Base-by-base conservation (phyloP, 1,140 invertebrate genomes). In the Brachionus sp. region DNA sequence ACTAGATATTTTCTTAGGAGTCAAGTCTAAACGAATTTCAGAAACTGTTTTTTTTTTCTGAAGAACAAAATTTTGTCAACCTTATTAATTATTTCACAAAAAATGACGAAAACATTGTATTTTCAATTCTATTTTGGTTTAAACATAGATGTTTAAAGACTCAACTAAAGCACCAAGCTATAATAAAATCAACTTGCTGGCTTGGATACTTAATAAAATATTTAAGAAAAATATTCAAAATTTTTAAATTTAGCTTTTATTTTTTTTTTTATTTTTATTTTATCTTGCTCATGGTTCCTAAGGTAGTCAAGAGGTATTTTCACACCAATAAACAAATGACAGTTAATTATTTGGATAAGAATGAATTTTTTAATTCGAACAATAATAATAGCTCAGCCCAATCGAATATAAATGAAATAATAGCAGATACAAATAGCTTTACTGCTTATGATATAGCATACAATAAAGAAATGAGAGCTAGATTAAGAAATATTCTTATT, bases 401-500 rank as follows among this genome's bases (percentile, higher is more conserved):
- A 7, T 19, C 10, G 35, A n/a, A 23, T 16, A 39, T 16, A n/a
- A 73, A 73, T 16, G 68, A 73, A 39, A 5, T 19, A 2, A n/a
- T 39, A 16, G n/a, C 6, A 16, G 33, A 73, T 23, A 66, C 64
- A n/a, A 23, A 37, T 23, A 73, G 68, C 16, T 73, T 75, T 75
- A 50, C 19, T 23, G 70, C 39, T 46, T 75, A 46, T 25, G 42
- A 75, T 75, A 23, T 75, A 9, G 70, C 70, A 1, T 75, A 75
- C 25, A 23, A 75, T 75, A 44, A 46, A 33, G 70, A 75, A 46
- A 46, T 75, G 37, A 75, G 33, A 75, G 39, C 70, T 19, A 44
- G 70, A 75, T 35, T 75, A n/a, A 19, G 70, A 46, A 75, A 19
- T 12, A 75, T 75, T 13, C 7, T 75, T 10, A 46, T 75, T 12